Evolutionary conservation across 2,888 invertebrate species (phyloP).

Genomic region (Tortrix viridana): DNA sequence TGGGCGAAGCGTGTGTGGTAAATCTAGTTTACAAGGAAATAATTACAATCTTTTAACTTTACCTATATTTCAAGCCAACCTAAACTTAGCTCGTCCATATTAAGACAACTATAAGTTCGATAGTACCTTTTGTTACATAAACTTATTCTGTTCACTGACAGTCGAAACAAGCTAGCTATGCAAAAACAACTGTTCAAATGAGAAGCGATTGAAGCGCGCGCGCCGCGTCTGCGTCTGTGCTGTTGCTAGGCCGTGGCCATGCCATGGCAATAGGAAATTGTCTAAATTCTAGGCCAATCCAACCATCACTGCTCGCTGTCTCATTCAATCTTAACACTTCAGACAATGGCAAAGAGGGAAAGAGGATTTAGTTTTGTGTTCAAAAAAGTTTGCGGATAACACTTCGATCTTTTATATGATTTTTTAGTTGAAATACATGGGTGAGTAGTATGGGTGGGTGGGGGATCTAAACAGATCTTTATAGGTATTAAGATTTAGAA

Average conservation of each 20-base stretch:
- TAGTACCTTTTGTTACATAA: conserved; percentile 18
- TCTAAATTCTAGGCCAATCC: conserved; percentile 76
- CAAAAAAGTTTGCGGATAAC: conserved; percentile 7
- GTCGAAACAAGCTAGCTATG: neutral
- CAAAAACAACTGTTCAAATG: conserved; percentile 29
- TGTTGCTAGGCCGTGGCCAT: conserved; percentile 48
- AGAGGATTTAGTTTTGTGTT: conserved; percentile 11
- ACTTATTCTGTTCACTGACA: conserved; percentile 8
- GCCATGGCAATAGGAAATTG: conserved; percentile 76
- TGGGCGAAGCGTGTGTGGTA: no score
- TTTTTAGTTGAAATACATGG: no score
- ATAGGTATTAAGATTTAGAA: no score
- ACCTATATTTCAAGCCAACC: neutral
- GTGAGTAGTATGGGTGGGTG: no score
- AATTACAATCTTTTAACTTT: no score
- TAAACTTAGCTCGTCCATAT: neutral
- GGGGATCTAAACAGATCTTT: no score
- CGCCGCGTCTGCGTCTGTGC: conserved; percentile 38
- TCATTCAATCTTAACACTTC: conserved; percentile 51
- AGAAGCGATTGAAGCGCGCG: conserved; percentile 28
- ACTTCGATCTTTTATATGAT: neutral
- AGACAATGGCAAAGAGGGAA: neutral
- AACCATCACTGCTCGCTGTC: conserved; percentile 52
- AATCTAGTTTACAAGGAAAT: no score
- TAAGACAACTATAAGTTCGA: conserved; percentile 9